phyloP scores from a whole-genome alignment of 2,888 invertebrate genomes.

The Epirrita christyi region DNA sequence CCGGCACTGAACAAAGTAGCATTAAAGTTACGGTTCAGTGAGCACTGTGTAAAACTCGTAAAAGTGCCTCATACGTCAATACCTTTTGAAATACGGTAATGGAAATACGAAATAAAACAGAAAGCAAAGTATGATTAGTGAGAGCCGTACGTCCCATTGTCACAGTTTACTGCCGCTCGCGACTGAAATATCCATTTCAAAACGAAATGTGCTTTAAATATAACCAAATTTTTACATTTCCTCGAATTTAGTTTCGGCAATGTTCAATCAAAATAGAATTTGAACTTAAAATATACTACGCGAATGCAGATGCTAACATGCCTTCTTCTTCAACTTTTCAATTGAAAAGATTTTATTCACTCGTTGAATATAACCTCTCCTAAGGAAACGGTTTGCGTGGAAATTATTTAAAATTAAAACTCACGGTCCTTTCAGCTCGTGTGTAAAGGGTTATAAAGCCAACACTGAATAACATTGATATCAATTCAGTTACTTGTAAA shows the following conservation, averaged over 20 bases:
- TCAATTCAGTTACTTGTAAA: no score
- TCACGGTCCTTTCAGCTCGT: no score
- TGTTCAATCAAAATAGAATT: constrained; percentile 21
- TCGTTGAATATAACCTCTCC: no score
- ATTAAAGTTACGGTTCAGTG: constrained; percentile 69
- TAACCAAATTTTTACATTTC: constrained; percentile 31
- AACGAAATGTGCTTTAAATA: constrained; percentile 64
- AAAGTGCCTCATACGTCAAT: constrained; percentile 84
- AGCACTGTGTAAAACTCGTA: constrained; percentile 75
- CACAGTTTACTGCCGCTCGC: constrained; percentile 71
- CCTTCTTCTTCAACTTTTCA: no score
- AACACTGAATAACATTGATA: no score
- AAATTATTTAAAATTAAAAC: no score
- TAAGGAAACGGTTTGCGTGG: no score
- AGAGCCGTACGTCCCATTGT: constrained; percentile 79
- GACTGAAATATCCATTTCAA: constrained; percentile 66
- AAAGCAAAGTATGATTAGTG: constrained; percentile 85
- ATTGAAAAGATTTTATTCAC: no score
- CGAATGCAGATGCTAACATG: no score
- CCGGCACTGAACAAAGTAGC: constrained; percentile 61
- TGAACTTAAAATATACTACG: no score
- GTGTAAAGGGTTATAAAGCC: no score
- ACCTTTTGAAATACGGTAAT: constrained; percentile 84
- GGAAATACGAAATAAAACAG: constrained; percentile 85
- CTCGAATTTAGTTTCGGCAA: constrained; percentile 14